Percentiles rank a stretch among this genome's conserved stretches.
Evolutionary conservation across 92 coral and sea anemone genomes (phyloP).

Genomic region (Hydrozoanthus gracilis): DNA sequence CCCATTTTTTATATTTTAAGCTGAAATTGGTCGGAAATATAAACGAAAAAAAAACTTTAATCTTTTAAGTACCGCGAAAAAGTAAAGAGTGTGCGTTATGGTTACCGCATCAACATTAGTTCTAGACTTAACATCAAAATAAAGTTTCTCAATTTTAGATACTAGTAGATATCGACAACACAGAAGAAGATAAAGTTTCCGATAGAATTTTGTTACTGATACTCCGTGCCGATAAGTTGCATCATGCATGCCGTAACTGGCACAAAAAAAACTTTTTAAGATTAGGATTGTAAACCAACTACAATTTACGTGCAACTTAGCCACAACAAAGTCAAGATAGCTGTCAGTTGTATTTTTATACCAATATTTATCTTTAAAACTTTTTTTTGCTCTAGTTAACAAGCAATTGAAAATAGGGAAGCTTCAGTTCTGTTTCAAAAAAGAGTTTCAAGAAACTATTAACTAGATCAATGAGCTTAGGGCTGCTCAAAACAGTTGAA

Average conservation of each 20-base stretch:
- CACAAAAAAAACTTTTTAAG: not conserved
- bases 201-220: no score
- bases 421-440: not conserved
- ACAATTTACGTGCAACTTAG: no score
- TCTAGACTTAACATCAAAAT: no score
- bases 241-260: no score
- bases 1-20: not conserved
- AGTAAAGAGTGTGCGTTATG: no score
- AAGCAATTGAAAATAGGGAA: not conserved
- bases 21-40: not conserved
- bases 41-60: not conserved
- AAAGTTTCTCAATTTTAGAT: no score
- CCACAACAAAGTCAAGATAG: not conserved
- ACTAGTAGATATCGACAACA: no score
- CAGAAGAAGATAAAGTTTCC: no score
- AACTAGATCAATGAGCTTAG: not conserved
- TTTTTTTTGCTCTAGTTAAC: not conserved
- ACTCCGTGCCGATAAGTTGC: no score
- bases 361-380: not conserved
- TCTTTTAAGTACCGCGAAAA: not conserved
- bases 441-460: not conserved
- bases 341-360: not conserved
- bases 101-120: no score
- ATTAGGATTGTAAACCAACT: not conserved
- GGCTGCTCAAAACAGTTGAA: not conserved